Evolutionary conservation across 2,888 invertebrate species (phyloP).

Genomic region (Amphimallon solstitiale): DNA sequence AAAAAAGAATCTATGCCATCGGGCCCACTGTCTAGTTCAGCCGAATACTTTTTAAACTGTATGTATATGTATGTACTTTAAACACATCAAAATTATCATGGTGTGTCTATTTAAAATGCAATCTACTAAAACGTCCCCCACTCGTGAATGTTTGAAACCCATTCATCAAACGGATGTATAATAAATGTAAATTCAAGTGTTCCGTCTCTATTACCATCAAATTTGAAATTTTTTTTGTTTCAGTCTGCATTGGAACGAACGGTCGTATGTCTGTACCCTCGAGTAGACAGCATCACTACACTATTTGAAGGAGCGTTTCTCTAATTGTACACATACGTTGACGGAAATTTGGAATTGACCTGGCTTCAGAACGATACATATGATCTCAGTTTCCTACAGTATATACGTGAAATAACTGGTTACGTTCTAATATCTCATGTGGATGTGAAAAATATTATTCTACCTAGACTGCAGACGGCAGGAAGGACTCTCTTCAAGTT

Average conservation of each 20-base stretch:
- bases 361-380: slow-evolving; percentile 88
- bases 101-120: not conserved
- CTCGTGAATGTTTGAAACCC: slow-evolving; percentile 35
- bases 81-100: too few species aligned
- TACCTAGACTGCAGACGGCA: slow-evolving; percentile 92
- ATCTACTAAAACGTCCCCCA: slow-evolving; percentile 24
- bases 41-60: too few species aligned
- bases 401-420: slow-evolving; percentile 94
- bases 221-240: slow-evolving; percentile 64
- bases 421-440: slow-evolving; percentile 96
- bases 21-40: too few species aligned
- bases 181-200: slow-evolving; percentile 46
- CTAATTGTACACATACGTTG: slow-evolving; percentile 98
- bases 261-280: slow-evolving; percentile 93
- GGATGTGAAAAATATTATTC: slow-evolving; percentile 82
- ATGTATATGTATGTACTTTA: too few species aligned
- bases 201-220: slow-evolving; percentile 49
- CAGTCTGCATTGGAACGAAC: slow-evolving; percentile 96
- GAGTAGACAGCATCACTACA: slow-evolving; percentile 91
- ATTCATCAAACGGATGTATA: slow-evolving; percentile 47
- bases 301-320: slow-evolving; percentile 91
- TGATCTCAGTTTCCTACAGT: slow-evolving; percentile 90
- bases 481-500: slow-evolving; percentile 91
- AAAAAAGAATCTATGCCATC: too few species aligned
- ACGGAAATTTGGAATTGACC: slow-evolving; percentile 97